Base-by-base conservation (phyloP, 2,113 vertebrate species). In the Zingel zingel region DNA sequence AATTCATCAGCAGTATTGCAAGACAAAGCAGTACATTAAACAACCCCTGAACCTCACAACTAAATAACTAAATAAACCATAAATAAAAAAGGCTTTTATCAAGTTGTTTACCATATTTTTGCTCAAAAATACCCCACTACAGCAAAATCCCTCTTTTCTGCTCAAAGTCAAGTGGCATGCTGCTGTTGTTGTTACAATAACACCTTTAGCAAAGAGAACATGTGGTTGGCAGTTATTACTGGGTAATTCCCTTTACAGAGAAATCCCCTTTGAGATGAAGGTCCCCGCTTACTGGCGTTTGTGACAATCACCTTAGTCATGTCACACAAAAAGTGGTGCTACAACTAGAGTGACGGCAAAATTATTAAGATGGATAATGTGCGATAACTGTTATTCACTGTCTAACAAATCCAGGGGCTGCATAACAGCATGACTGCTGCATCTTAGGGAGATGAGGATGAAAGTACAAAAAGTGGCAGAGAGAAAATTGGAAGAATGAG, bases 21-120 rank as follows among this genome's bases (percentile, higher is more conserved):
- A 74, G 27, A 78, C 19, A 54, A 69, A 56, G 16, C 9, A n/a
- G 39, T 89, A 90, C 51, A 87, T 72, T 79, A 89, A 90, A 91
- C 1, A 45, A 58, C 23, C 10, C 21, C 7, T 45, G 9, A 68
- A 36, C 18, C 18, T 59, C 27, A 33, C 18, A 53, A 33, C 21
- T 30, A 63, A 53, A 72, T 27, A 54, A 65, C 56, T 2, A 2
- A 5, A 30, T 75, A n/a, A 69, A 57, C n/a, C n/a, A n/a, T n/a
- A 76, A 68, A 63, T 23, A 69, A 61, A 76, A 72, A 63, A 58
- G 36, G 45, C 43, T 19, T 27, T 54, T 45, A 75, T 70, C 39
- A 43, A 71, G 58, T 39, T 79, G 84, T 71, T 62, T 77, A 61
- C 68, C 18, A 27, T 68, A 12, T 77, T 79, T 67, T 68, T 23